Conservation (phyloP, 1,140 invertebrate species). For the Nasonia giraulti region DNA sequence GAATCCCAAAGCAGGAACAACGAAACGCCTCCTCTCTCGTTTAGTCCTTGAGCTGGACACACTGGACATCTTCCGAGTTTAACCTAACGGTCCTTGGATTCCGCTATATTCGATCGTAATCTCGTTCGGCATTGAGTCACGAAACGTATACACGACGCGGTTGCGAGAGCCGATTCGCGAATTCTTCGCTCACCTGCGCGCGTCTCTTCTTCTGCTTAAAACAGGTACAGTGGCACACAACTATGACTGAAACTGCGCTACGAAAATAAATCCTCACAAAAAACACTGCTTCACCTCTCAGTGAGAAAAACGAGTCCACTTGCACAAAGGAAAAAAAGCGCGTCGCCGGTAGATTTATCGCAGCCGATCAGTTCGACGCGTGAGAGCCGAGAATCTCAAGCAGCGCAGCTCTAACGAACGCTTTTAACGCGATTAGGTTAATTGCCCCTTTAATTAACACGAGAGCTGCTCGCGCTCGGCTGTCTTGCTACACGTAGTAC, state of each 20-base stretch:
- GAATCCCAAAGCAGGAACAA: constrained; percentile 40
- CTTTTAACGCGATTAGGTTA: constrained; percentile 63
- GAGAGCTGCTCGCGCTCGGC: constrained; percentile 54
- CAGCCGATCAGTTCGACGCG: background rate
- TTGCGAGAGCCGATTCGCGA: constrained; percentile 55
- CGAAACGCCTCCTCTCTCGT: background rate
- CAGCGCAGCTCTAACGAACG: constrained; percentile 20
- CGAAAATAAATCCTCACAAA: too few relatives aligned
- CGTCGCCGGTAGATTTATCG: constrained; percentile 9
- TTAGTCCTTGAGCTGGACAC: background rate
- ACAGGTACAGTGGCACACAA: too few relatives aligned
- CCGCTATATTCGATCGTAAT: constrained; percentile 54
- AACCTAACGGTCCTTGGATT: background rate
- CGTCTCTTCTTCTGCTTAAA: too few relatives aligned
- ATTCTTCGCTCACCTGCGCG: too few relatives aligned
- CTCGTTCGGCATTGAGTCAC: constrained; percentile 58
- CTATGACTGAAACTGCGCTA: too few relatives aligned
- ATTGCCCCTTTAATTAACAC: constrained; percentile 66
- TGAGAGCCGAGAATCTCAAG: constrained; percentile 7
- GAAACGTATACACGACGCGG: constrained; percentile 52
- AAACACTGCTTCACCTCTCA: too few relatives aligned
- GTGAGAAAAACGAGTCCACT: too few relatives aligned
- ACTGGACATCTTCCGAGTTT: background rate
- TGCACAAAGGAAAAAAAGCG: background rate
- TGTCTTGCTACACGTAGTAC: constrained; percentile 55